Evolutionary conservation across 2,888 invertebrate species (phyloP).

Genomic region (Nomada fucata): DNA sequence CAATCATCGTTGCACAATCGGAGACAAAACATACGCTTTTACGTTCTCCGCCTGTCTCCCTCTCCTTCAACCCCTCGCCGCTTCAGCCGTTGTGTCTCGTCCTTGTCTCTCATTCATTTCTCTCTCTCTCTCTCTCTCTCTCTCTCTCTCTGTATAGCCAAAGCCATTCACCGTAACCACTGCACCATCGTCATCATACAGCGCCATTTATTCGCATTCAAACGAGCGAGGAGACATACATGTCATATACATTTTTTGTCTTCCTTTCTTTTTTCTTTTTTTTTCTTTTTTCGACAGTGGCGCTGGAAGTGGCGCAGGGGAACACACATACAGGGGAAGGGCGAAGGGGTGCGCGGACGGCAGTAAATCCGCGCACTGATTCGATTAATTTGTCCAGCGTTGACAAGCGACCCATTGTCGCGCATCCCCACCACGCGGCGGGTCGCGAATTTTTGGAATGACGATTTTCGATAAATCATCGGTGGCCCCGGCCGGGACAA

Average conservation of each 20-base stretch:
- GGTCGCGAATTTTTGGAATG: constrained; percentile 64
- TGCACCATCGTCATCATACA: constrained; percentile 60
- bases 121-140: constrained; percentile 11
- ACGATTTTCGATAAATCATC: constrained; percentile 69
- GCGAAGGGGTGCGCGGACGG: constrained; percentile 24
- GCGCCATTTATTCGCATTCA: constrained; percentile 66
- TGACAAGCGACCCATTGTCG: constrained; percentile 64
- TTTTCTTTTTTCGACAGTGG: constrained; percentile 17
- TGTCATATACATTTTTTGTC: constrained; percentile 48
- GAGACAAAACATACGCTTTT: constrained; percentile 75
- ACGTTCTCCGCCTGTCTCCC: constrained; percentile 49
- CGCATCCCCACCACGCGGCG: background rate
- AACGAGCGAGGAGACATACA: constrained; percentile 65
- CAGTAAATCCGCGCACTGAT: constrained; percentile 72
- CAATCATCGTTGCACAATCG: constrained; percentile 76
- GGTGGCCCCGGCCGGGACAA: constrained; percentile 27
- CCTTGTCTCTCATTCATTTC: background rate
- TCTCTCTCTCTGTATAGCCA: background rate
- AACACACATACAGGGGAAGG: background rate
- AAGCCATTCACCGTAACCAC: constrained; percentile 54
- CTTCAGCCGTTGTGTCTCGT: no score
- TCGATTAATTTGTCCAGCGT: constrained; percentile 71
- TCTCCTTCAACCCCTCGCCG: background rate
- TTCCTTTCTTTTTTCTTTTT: background rate
- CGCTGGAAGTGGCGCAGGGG: background rate